A percentile compares a stretch with the other conserved stretches of the same genome.
Conservation (phyloP, 2,797 vertebrate species). For the Rhodeus uyekii region DNA sequence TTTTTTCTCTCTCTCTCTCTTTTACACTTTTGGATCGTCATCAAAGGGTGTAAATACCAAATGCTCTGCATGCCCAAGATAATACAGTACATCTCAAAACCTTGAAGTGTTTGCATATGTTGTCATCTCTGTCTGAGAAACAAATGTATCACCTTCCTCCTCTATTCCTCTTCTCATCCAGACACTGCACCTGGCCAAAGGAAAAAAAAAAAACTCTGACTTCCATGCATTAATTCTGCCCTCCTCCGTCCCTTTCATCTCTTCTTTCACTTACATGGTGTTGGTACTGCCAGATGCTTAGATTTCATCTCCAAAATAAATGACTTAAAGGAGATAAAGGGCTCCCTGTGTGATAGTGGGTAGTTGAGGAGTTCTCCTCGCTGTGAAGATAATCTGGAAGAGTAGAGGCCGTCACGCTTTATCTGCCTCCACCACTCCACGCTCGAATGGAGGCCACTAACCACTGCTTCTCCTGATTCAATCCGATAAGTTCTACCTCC, state of each 20-base stretch:
- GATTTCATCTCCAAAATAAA: constrained; percentile 75
- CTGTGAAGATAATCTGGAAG: constrained; percentile 69
- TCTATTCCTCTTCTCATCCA: neutral
- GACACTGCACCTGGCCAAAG: neutral
- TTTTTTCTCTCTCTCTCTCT: neutral
- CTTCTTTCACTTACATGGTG: constrained; percentile 55
- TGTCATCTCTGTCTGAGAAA: neutral
- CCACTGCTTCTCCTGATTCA: constrained; percentile 64
- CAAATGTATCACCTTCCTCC: neutral
- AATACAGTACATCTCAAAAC: neutral
- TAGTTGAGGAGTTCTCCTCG: constrained; percentile 60
- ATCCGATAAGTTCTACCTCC: constrained; percentile 60
- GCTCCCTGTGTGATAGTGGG: constrained; percentile 43
- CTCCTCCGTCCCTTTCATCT: constrained; percentile 2
- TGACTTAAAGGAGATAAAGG: constrained; percentile 72
- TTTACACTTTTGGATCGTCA: neutral
- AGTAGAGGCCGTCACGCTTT: constrained; percentile 62
- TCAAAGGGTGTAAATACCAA: neutral
- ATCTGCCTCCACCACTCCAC: constrained; percentile 72
- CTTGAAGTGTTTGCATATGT: neutral
- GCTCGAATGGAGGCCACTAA: constrained; percentile 66
- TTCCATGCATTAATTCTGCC: constrained; percentile 35
- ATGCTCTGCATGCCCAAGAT: neutral
- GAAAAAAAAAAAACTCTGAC: neutral
- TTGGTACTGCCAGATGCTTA: constrained; percentile 61